Evolutionary conservation across 1,140 invertebrate genomes (phyloP).

Genomic region (Chionoecetes opilio): DNA sequence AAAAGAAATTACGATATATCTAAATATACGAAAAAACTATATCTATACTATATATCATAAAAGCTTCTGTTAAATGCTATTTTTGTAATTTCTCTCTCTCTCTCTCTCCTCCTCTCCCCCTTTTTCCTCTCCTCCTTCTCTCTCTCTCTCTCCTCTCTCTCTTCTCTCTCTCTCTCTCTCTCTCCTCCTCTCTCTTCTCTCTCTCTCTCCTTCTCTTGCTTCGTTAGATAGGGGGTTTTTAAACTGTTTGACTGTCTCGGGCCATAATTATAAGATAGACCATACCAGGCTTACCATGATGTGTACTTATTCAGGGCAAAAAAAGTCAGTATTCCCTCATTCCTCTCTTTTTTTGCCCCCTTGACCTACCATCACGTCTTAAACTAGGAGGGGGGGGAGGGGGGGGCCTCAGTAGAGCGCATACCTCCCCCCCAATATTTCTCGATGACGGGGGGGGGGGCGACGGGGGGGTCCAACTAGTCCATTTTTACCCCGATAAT

Average conservation of each 20-base stretch:
- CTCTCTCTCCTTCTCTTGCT: constrained; percentile 11
- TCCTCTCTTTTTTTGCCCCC: neutral
- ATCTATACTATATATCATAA: neutral
- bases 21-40: neutral
- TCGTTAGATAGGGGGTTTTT: neutral
- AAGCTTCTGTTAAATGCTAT: neutral
- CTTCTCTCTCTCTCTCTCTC: constrained; percentile 27
- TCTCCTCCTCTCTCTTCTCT: constrained; percentile 3
- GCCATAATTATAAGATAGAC: neutral
- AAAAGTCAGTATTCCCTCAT: neutral
- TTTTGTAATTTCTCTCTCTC: neutral
- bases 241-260: neutral
- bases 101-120: constrained; percentile 13
- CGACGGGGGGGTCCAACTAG: too few species aligned
- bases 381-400: too few species aligned
- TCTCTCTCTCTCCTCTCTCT: constrained; percentile 27
- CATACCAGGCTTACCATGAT: neutral
- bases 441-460: too few species aligned
- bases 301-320: neutral
- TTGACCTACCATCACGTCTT: too few species aligned
- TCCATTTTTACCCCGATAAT: too few species aligned
- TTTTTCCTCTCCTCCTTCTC: neutral
- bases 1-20: neutral
- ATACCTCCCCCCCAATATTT: too few species aligned
- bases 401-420: too few species aligned